Percentiles rank a stretch among this genome's conserved stretches.
phyloP scores from a whole-genome alignment of 2,113 vertebrate genomes.

The Todiramphus saurophagus region DNA sequence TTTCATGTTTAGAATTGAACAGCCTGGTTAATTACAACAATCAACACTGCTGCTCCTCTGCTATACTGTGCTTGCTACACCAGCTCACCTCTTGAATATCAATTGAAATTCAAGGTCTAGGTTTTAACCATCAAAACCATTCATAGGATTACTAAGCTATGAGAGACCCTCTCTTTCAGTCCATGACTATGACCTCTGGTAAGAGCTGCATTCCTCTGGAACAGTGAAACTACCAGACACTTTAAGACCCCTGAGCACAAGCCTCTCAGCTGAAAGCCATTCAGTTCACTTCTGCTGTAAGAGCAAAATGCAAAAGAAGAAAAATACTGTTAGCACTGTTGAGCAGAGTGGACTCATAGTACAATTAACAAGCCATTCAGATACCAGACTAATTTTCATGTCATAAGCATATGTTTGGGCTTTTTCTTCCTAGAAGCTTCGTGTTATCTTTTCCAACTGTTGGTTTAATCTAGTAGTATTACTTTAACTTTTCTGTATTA shows the following conservation, averaged over 20 bases:
- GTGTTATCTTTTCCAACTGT: not conserved
- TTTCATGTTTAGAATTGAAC: not conserved
- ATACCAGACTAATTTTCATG: not conserved
- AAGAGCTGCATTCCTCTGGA: not conserved
- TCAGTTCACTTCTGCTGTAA: not conserved
- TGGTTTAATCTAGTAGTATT: not conserved
- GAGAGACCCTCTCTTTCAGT: not conserved
- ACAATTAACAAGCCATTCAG: not conserved
- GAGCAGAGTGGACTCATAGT: not conserved
- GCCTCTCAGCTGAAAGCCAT: not conserved
- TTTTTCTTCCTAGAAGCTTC: not conserved
- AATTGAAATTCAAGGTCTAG: not conserved
- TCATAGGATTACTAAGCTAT: not conserved
- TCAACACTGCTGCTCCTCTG: not conserved
- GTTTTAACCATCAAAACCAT: not conserved
- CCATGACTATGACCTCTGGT: fast-evolving
- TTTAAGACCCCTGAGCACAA: not conserved
- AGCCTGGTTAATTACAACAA: not conserved
- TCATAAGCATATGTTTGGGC: fast-evolving
- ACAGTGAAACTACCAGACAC: not conserved
- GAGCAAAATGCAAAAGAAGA: not conserved
- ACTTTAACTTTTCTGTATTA: not conserved
- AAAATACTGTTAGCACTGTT: not conserved
- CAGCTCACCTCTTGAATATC: not conserved
- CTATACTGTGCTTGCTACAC: not conserved